Percentiles rank a stretch among this genome's conserved stretches.
Conservation (phyloP, 2,888 invertebrate genomes). For the Caenorhabditis sp. region DNA sequence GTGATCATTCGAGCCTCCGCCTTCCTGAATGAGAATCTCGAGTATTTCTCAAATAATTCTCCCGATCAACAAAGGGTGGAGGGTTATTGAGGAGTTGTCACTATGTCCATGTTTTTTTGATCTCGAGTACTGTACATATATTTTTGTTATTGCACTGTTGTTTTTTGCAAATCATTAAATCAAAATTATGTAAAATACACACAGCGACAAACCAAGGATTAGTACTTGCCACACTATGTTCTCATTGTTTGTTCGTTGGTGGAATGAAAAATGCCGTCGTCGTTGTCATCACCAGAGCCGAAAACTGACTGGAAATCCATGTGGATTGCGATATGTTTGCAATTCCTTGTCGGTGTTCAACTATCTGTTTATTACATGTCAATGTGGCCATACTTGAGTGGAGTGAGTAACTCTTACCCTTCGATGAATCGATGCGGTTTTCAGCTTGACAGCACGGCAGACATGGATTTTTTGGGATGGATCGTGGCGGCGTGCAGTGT, state of each 20-base stretch:
- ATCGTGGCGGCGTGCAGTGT: conserved; percentile 45
- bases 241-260: not conserved
- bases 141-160: no score
- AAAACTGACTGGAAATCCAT: conserved; percentile 40
- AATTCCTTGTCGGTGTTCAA: conserved; percentile 42
- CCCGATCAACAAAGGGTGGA: no score
- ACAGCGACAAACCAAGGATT: not conserved
- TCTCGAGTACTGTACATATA: conserved; percentile 8
- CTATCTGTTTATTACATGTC: conserved; percentile 47
- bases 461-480: conserved; percentile 47
- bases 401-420: conserved; percentile 7
- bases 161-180: conserved; percentile 9
- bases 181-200: conserved; percentile 4
- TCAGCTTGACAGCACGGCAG: conserved; percentile 34
- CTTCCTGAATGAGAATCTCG: no score
- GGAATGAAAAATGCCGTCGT: not conserved
- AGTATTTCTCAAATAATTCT: no score
- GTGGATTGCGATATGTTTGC: conserved; percentile 41
- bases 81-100: no score
- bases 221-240: not conserved
- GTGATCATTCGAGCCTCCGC: no score
- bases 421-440: no score
- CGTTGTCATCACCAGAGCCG: conserved; percentile 4
- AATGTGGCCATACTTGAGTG: conserved; percentile 50
- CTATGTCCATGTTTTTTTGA: no score